A percentile compares a stretch with the other conserved stretches of the same genome.
Conservation (phyloP, 2,888 invertebrate species). For the Drosophila pegasa region DNA sequence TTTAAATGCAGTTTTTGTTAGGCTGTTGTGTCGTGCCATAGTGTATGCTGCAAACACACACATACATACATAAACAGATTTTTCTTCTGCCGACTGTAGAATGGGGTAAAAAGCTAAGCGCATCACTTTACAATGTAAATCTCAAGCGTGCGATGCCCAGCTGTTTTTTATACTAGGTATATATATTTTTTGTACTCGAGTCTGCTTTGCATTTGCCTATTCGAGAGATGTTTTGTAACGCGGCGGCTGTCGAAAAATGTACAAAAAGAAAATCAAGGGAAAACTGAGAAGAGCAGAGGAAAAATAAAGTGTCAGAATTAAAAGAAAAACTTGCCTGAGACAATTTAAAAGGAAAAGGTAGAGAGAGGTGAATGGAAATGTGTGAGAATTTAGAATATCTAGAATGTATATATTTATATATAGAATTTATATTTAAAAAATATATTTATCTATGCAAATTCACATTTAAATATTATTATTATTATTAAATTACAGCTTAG, state of each 20-base stretch:
- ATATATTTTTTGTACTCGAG: conserved; percentile 36
- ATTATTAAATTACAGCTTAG: conserved; percentile 20
- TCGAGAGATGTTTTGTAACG: conserved; percentile 54
- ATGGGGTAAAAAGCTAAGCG: conserved; percentile 30
- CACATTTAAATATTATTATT: conserved; percentile 18
- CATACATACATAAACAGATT: background rate
- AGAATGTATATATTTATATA: background rate
- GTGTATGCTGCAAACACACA: conserved; percentile 2
- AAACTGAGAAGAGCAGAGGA: conserved; percentile 12
- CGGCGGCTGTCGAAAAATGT: conserved; percentile 44
- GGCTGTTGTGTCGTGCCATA: conserved; percentile 22
- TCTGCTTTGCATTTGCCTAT: conserved; percentile 64
- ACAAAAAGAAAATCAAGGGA: conserved; percentile 8
- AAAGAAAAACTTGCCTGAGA: background rate
- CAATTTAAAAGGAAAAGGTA: background rate
- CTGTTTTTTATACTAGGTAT: conserved; percentile 31
- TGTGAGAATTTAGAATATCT: no score
- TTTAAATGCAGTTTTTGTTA: conserved; percentile 77
- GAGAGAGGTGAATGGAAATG: background rate
- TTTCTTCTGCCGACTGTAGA: background rate
- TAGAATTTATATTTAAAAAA: background rate
- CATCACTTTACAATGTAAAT: conserved; percentile 81
- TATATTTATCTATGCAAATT: background rate
- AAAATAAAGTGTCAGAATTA: conserved; percentile 10
- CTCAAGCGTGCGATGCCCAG: conserved; percentile 75